These are phyloP conservation scores for Tribolium castaneum DNA, from an alignment of 1,140 invertebrate species.

Conservation along the genomic window DNA sequence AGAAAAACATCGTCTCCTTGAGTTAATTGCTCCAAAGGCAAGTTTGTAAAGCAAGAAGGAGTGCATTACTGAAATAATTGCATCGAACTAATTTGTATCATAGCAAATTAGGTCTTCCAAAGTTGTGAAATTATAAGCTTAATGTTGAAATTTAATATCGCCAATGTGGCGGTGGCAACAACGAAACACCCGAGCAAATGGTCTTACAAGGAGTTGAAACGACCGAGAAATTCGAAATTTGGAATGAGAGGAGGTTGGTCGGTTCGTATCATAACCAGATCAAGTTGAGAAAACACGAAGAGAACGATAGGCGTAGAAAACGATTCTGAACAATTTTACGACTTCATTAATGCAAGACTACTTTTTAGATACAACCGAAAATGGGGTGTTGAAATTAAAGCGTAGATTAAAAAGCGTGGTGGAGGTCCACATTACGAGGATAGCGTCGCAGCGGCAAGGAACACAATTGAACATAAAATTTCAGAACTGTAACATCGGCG, in stretches of 20 bases:
- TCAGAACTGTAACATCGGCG: conserved; percentile 38
- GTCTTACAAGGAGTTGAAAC: conserved; percentile 36
- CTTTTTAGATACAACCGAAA: conserved; percentile 58
- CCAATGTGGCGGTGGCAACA: conserved; percentile 23
- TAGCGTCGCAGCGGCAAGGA: conserved; percentile 37
- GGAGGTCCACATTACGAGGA: conserved; percentile 47
- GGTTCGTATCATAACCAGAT: conserved; percentile 12
- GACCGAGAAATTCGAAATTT: conserved; percentile 33
- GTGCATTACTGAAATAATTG: conserved; percentile 22
- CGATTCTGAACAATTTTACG: conserved; percentile 56
- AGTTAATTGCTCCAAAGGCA: background rate
- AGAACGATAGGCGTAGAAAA: conserved; percentile 18
- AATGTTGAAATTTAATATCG: conserved; percentile 30
- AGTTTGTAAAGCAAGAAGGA: conserved; percentile 14
- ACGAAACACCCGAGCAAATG: conserved; percentile 25
- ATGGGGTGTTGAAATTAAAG: conserved; percentile 62
- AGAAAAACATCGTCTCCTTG: background rate
- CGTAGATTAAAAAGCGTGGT: conserved; percentile 59
- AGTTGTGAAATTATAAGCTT: conserved; percentile 34
- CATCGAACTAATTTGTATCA: conserved; percentile 34
- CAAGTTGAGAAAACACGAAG: conserved; percentile 22
- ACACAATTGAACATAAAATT: conserved; percentile 61
- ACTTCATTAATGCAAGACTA: conserved; percentile 58
- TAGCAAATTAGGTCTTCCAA: conserved; percentile 32
- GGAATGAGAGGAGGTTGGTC: background rate